Percentiles rank a stretch among this genome's conserved stretches.
Conservation (phyloP, 2,888 invertebrate species). For the Baccha elongata region DNA sequence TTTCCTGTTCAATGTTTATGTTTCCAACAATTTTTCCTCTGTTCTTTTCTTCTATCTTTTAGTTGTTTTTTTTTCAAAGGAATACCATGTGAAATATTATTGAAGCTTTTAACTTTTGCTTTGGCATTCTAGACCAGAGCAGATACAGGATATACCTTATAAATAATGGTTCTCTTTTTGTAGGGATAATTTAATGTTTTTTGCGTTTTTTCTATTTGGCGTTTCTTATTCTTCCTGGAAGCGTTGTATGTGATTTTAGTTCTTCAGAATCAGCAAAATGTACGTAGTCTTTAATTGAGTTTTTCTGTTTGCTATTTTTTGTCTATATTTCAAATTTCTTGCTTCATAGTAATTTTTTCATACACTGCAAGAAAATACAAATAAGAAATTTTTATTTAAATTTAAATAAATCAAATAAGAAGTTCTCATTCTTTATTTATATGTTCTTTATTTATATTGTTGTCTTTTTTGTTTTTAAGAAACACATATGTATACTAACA, state of each 20-base stretch:
- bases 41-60: slow-evolving; percentile 11
- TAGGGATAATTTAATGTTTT: slow-evolving; percentile 24
- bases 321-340: background rate
- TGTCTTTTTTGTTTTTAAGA: too few species aligned
- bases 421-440: too few species aligned
- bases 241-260: background rate
- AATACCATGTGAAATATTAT: slow-evolving; percentile 60
- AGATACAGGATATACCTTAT: slow-evolving; percentile 24
- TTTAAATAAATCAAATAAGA: too few species aligned
- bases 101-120: slow-evolving; percentile 51
- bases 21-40: background rate
- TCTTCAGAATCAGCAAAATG: background rate
- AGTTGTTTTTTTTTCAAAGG: slow-evolving; percentile 29
- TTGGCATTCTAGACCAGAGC: slow-evolving; percentile 34
- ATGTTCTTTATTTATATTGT: too few species aligned
- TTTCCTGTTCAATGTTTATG: background rate
- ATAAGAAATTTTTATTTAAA: too few species aligned
- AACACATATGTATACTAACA: too few species aligned
- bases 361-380: too few species aligned
- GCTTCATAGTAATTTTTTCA: too few species aligned
- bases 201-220: slow-evolving; percentile 1
- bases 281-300: background rate
- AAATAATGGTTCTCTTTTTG: slow-evolving; percentile 7
- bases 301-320: background rate
- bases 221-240: background rate